Evolutionary conservation across 2,888 invertebrate species (phyloP).

Genomic region (Pristionchus maxplancki): DNA sequence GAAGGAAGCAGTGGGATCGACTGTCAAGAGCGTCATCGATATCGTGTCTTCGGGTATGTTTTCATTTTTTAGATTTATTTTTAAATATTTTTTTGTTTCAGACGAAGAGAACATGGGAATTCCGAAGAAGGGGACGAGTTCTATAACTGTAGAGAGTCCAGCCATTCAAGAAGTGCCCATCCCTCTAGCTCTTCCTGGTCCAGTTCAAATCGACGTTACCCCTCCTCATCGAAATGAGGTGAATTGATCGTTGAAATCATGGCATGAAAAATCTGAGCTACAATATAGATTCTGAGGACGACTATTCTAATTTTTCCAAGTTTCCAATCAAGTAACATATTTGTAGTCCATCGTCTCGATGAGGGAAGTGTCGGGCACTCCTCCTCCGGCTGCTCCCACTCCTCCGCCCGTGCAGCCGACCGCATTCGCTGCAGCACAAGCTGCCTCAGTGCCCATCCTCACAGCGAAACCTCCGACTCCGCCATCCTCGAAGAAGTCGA

Average conservation of each 20-base stretch:
- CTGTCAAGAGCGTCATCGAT: slow-evolving; percentile 11
- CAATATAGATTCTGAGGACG: neutral
- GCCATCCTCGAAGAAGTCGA: neutral
- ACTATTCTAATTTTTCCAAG: neutral
- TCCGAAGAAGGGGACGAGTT: neutral
- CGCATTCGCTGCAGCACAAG: neutral
- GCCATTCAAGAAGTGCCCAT: neutral
- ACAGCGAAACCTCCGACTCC: slow-evolving; percentile 41
- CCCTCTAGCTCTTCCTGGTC: neutral
- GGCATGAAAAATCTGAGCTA: too few relatives aligned
- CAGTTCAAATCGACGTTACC: neutral
- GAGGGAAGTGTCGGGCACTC: neutral
- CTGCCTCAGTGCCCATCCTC: neutral
- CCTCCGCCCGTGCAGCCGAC: neutral
- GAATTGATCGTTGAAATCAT: neutral
- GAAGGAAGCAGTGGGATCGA: neutral
- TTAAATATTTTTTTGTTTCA: neutral
- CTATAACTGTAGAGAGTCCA: neutral
- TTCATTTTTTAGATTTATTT: neutral
- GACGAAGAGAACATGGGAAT: slow-evolving; percentile 50
- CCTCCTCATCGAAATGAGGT: slow-evolving; percentile 17
- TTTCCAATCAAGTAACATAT: neutral
- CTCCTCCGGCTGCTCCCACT: neutral
- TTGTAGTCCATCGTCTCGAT: neutral
- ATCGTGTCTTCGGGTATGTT: slow-evolving; percentile 42